Base-by-base conservation (phyloP, 2,113 vertebrate species). In the Zeus faber region DNA sequence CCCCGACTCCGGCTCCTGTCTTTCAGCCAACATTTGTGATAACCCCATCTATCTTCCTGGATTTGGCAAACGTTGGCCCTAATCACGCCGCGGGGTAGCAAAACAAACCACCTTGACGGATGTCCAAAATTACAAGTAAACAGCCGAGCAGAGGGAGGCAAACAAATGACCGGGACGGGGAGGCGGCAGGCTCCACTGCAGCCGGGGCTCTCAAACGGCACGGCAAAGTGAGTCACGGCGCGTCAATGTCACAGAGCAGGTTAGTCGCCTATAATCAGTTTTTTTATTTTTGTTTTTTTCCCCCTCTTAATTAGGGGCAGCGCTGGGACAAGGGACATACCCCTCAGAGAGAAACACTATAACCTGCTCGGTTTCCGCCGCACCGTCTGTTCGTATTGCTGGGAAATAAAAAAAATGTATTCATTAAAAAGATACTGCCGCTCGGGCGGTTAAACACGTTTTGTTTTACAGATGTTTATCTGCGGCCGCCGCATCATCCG, bases 51-150 rank as follows among this genome's bases (percentile, higher is more conserved):
- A 54, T 82, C 72, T 70, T 73, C 53, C 26, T 35, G 54, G 59
- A 74, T 82, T 73, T 83, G 76, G 79, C 76, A 75, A 76, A 57
- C 58, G 62, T n/a, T 51, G 50, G 50, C 51, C 68, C 63, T 60
- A 80, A 85, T 80, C 66, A 65, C 81, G 72, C 78, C 58, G 49
- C 65, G 31, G 80, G 77, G 73, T 65, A 58, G 65, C 72, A 73
- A 6, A 80, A 79, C 76, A 67, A 68, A 74, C 60, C 63, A 74
- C 65, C 65, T 77, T 83, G 84, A 85, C 82, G 83, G 81, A 84
- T 82, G 74, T 82, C 84, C 84, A 86, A n/a, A 79, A 80, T 81
- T 71, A 83, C 72, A 77, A 74, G 80, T 74, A 85, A 80, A 85
- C 77, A 83, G 61, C 60, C 48, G 26, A 39, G 71, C 68, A 60